A percentile compares a stretch with the other conserved stretches of the same genome.
Evolutionary conservation across 2,888 invertebrate species (phyloP).

Genomic region (Unio delphinus): DNA sequence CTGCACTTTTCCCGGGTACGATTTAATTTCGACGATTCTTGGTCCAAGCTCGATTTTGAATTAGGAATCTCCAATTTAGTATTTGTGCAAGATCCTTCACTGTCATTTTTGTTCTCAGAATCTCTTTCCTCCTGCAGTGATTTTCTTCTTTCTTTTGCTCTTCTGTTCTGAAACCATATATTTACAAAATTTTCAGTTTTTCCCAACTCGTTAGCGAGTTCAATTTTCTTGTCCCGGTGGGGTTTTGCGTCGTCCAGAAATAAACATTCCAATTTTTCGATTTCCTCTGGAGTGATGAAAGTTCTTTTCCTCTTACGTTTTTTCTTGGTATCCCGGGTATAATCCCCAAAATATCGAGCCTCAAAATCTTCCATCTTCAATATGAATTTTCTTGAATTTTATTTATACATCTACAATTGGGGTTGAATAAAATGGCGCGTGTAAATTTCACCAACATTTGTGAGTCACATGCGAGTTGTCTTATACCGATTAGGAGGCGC

Average conservation of each 20-base stretch:
- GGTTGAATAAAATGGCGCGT: no score
- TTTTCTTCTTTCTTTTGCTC: slow-evolving; percentile 25
- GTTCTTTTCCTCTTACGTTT: slow-evolving; percentile 33
- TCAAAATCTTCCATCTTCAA: not conserved
- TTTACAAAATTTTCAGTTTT: slow-evolving; percentile 27
- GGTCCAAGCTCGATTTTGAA: no score
- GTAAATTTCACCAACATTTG: no score
- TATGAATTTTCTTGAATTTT: not conserved
- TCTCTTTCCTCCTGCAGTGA: not conserved
- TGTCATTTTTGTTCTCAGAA: no score
- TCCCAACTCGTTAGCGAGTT: slow-evolving; percentile 22
- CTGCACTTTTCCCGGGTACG: no score
- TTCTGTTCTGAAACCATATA: slow-evolving; percentile 36
- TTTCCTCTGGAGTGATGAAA: slow-evolving; percentile 24
- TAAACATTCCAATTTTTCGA: slow-evolving; percentile 17
- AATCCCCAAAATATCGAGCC: not conserved
- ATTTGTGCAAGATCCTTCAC: no score
- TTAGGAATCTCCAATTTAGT: no score
- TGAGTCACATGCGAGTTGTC: no score
- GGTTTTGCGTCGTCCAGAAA: slow-evolving; percentile 17
- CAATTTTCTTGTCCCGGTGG: slow-evolving; percentile 23
- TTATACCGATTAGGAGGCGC: no score
- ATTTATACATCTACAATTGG: no score
- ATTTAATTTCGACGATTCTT: no score
- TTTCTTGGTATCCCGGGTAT: slow-evolving; percentile 6